Base-by-base conservation (phyloP, 2,113 vertebrate genomes). In the Pelobates fuscus region DNA sequence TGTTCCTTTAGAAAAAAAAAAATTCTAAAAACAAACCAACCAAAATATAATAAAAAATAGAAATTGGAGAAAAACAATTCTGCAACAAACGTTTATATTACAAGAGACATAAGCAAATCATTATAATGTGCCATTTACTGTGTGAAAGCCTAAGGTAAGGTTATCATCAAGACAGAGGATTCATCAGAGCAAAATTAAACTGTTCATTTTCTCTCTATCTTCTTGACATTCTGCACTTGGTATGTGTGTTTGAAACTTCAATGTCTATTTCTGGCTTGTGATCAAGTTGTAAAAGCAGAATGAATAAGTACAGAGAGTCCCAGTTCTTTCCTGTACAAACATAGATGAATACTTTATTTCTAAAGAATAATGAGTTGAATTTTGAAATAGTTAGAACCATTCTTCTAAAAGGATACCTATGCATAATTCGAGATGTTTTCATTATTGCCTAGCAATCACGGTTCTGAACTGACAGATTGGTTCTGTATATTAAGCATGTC, bases 321-420 rank as follows among this genome's bases (percentile, higher is more conserved):
- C 18, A 71, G 14, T n/a, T 21, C 11, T 71, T 18, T 30, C 41
- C 15, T 70, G 59, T 27, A 55, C 32, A 49, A 46, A 71, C 0
- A 57, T 57, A 57, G 17, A 27, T 23, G 43, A 61, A 25, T 24
- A 61, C 69, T 21, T 69, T 30, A 57, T 69, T 26, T 58, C 14
- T 24, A n/a, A 69, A 71, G 57, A 70, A 21, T 60, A 46, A 60
- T 43, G 52, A 32, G 1, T 59, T 59, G 20, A 70, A 59, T 23
- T 18, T 43, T 24, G 24, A 57, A 41, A 57, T 57, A 69, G 3
- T 3, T 1, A 17, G 15, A 21, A 58, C 14, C 32, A 37, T 25
- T 49, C 8, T 70, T 41, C 54, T 41, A 14, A 17, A 8, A 30
- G 65, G 52, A 21, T n/a, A 21, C 20, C 1, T n/a, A 8, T 18